Evolutionary conservation across 2,888 invertebrate genomes (phyloP).

Genomic region (Nomada lathburiana): DNA sequence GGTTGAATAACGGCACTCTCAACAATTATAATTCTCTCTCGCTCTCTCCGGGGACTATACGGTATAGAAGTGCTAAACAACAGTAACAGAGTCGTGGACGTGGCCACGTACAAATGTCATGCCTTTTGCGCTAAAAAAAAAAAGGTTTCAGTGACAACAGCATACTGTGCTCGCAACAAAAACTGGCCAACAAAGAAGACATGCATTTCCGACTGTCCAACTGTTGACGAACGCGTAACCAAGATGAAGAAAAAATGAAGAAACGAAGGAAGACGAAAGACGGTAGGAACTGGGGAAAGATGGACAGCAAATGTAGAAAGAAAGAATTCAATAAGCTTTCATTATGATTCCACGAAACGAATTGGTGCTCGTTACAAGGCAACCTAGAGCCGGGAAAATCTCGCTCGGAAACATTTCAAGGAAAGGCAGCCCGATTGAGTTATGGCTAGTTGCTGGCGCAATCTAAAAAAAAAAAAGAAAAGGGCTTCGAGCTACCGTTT

Average conservation of each 20-base stretch:
- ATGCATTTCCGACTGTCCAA: not conserved
- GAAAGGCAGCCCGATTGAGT: conserved; percentile 47
- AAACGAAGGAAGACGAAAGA: not conserved
- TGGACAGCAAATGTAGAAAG: not conserved
- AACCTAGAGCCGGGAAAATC: conserved; percentile 41
- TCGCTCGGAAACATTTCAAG: conserved; percentile 48
- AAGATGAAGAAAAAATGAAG: not conserved
- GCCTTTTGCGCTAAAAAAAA: not conserved
- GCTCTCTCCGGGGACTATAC: not conserved
- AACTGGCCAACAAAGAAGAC: conserved; percentile 12
- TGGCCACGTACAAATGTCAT: conserved; percentile 3
- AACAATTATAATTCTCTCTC: not conserved
- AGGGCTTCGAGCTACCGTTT: not conserved
- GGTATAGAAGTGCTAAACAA: not conserved
- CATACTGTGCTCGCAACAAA: not conserved
- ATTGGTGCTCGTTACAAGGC: conserved; percentile 45
- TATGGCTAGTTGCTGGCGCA: conserved; percentile 53
- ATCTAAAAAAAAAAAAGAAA: not conserved
- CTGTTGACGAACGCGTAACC: not conserved
- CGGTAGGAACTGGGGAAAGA: not conserved
- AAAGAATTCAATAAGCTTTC: conserved; percentile 44
- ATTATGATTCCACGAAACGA: conserved; percentile 36
- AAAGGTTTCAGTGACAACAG: conserved; percentile 3
- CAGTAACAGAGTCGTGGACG: not conserved
- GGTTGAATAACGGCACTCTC: no score